phyloP scores from a whole-genome alignment of 2,113 vertebrate species.

The Reinhardtius hippoglossoides region DNA sequence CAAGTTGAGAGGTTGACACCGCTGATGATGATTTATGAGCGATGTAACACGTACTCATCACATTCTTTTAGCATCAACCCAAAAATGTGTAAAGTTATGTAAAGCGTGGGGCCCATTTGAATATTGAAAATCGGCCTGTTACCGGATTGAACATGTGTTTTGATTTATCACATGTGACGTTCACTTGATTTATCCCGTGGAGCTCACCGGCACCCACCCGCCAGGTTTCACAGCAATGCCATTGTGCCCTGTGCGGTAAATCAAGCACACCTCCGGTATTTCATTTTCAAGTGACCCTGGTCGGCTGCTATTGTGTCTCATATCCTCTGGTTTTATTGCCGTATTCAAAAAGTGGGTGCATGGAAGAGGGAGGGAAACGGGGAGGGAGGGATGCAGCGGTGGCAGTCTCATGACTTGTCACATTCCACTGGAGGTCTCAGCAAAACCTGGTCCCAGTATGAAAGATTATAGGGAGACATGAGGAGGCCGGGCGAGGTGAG shows the following conservation, averaged over 20 bases:
- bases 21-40: slow-evolving; percentile 60
- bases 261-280: slow-evolving; percentile 72
- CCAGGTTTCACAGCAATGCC: slow-evolving; percentile 10
- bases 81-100: slow-evolving; percentile 32
- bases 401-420: slow-evolving; percentile 71
- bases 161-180: background rate
- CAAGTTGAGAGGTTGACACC: slow-evolving; percentile 45
- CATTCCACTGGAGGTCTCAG: slow-evolving; percentile 69
- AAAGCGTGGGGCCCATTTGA: slow-evolving; percentile 42
- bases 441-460: slow-evolving; percentile 61
- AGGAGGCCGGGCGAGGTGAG: slow-evolving; percentile 64
- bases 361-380: slow-evolving; percentile 20
- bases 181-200: slow-evolving; percentile 37
- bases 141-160: slow-evolving; percentile 15
- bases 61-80: slow-evolving; percentile 50
- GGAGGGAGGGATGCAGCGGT: slow-evolving; percentile 52
- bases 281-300: slow-evolving; percentile 63
- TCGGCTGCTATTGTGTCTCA: slow-evolving; percentile 69
- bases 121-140: slow-evolving; percentile 32
- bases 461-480: slow-evolving; percentile 67
- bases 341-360: slow-evolving; percentile 26
- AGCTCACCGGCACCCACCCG: too few species aligned
- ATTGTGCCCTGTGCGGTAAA: slow-evolving; percentile 32
- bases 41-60: slow-evolving; percentile 53
- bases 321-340: slow-evolving; percentile 69